These are phyloP conservation scores for Aporophyla lueneburgensis DNA, from an alignment of 2,888 invertebrate species.

Conservation along the genomic window DNA sequence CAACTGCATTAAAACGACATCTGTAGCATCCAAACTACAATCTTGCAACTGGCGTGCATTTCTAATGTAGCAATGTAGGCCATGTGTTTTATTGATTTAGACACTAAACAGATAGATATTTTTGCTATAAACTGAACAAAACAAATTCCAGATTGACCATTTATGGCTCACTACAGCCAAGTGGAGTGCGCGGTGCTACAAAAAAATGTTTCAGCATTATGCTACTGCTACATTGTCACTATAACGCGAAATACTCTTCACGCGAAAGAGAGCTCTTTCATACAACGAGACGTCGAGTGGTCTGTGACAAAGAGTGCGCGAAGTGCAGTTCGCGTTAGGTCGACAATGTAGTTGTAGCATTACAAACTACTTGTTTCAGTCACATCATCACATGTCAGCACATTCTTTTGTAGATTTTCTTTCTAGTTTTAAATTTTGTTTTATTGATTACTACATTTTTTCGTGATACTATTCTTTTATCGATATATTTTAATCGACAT, in stretches of 20 bases:
- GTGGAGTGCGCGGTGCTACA: neutral
- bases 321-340: too few relatives aligned
- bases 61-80: slow-evolving; percentile 6
- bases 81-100: neutral
- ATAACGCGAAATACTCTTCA: too few relatives aligned
- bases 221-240: too few relatives aligned
- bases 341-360: neutral
- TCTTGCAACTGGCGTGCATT: neutral
- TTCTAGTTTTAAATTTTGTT: neutral
- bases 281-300: too few relatives aligned
- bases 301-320: too few relatives aligned
- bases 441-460: neutral
- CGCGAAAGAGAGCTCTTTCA: too few relatives aligned
- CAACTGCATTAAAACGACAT: neutral
- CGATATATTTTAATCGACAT: neutral
- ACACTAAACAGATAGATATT: neutral
- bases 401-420: accelerated
- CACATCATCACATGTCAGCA: too few relatives aligned
- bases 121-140: neutral
- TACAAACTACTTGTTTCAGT: neutral
- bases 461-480: neutral
- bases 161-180: neutral
- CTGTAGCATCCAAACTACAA: neutral
- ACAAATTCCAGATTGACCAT: slow-evolving; percentile 8
- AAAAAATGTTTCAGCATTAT: neutral